Percentiles rank a stretch among this genome's conserved stretches.
phyloP scores from a whole-genome alignment of 2,888 invertebrate species.

The Trichacis sp. region DNA sequence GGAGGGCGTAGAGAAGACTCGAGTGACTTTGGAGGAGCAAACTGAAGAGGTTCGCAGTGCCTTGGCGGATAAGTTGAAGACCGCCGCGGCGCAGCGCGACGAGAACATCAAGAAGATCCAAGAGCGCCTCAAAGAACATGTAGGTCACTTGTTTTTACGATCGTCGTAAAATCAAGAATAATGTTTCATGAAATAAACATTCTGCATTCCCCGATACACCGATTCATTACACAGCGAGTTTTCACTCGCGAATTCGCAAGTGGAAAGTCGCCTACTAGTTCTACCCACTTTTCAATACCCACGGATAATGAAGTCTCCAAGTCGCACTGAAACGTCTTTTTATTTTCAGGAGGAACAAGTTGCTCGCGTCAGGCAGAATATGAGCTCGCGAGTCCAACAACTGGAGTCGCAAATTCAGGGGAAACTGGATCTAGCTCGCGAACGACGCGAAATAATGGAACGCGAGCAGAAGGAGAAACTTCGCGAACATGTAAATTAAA shows the following conservation, averaged over 20 bases:
- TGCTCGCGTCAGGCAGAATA: conserved; percentile 77
- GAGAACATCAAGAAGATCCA: conserved; percentile 92
- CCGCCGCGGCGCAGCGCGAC: conserved; percentile 89
- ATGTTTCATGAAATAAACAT: no score
- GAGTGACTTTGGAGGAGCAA: conserved; percentile 86
- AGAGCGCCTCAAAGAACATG: conserved; percentile 91
- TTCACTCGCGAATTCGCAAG: no score
- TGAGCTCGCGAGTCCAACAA: conserved; percentile 77
- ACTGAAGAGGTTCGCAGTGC: conserved; percentile 87
- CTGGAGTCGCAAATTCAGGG: conserved; percentile 79
- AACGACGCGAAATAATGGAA: conserved; percentile 80
- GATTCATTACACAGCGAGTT: no score
- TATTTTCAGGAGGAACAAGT: conserved; percentile 79
- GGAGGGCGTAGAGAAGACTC: conserved; percentile 74
- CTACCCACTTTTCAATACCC: no score
- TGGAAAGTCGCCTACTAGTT: no score
- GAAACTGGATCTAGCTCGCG: conserved; percentile 78
- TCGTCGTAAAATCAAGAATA: no score
- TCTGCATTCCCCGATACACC: no score
- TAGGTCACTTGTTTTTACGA: no score
- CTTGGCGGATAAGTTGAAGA: conserved; percentile 89
- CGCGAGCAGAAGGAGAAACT: conserved; percentile 83
- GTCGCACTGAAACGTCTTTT: no score
- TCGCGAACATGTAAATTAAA: conserved; percentile 79
- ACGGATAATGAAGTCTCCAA: no score